phyloP scores from a whole-genome alignment of 1,140 invertebrate species.

The Rhizoglyphus robini region DNA sequence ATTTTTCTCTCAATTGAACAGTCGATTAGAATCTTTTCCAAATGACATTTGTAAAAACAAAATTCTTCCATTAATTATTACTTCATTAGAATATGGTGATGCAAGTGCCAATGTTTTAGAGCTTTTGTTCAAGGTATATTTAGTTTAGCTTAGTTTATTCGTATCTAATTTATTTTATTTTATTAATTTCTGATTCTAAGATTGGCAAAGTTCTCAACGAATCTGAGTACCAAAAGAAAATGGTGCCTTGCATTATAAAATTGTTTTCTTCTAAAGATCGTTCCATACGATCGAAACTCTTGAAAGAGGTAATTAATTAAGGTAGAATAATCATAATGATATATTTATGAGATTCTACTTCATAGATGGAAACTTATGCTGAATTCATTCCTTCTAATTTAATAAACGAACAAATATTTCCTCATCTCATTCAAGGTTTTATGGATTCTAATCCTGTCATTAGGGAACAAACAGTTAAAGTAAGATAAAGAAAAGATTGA shows the following conservation, averaged over 20 bases:
- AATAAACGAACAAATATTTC: slow-evolving; percentile 78
- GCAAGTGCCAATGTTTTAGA: slow-evolving; percentile 71
- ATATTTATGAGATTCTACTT: slow-evolving; percentile 24
- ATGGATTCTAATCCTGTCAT: slow-evolving; percentile 91
- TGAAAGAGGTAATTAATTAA: slow-evolving; percentile 57
- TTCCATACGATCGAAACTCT: slow-evolving; percentile 74
- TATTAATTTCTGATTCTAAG: slow-evolving; percentile 37
- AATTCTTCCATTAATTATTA: slow-evolving; percentile 82
- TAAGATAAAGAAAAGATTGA: slow-evolving; percentile 31
- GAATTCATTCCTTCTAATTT: slow-evolving; percentile 41
- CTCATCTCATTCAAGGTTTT: slow-evolving; percentile 81
- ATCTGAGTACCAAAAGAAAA: slow-evolving; percentile 83
- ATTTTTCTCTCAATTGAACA: slow-evolving; percentile 74
- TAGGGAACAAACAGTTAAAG: slow-evolving; percentile 91
- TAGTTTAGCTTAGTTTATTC: slow-evolving; percentile 3
- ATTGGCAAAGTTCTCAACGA: slow-evolving; percentile 72
- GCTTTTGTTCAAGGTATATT: slow-evolving; percentile 62
- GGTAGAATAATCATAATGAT: background rate
- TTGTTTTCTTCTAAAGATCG: slow-evolving; percentile 88
- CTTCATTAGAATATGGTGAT: slow-evolving; percentile 87
- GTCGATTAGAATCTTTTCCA: slow-evolving; percentile 79
- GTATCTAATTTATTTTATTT: slow-evolving; percentile 13
- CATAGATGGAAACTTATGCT: slow-evolving; percentile 37
- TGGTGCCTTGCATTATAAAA: slow-evolving; percentile 94
- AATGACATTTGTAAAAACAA: slow-evolving; percentile 80